Evolutionary conservation across 2,797 vertebrate species (phyloP).

Genomic region (Oreortyx pictus): DNA sequence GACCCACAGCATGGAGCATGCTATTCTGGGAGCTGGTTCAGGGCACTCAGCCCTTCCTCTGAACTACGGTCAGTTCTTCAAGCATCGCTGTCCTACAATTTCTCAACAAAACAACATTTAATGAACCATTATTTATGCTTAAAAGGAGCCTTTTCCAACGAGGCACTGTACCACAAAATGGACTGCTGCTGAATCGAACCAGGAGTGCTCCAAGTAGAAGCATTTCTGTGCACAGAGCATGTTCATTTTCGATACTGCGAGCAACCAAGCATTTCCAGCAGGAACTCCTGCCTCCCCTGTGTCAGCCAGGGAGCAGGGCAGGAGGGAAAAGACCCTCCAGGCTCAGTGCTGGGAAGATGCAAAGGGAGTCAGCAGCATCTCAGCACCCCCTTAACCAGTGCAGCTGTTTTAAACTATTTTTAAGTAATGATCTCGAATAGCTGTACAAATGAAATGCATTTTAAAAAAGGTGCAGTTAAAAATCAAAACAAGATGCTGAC

Average conservation of each 20-base stretch:
- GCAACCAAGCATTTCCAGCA: not conserved
- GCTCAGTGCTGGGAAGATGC: not conserved
- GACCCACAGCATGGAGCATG: not conserved
- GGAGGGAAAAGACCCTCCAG: not conserved
- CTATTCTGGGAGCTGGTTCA: conserved; percentile 34
- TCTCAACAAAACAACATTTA: not conserved
- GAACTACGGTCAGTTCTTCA: not conserved
- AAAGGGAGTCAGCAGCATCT: not conserved
- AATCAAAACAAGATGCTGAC: not conserved
- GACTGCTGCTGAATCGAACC: not conserved
- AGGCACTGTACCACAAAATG: not conserved
- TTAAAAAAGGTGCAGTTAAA: not conserved
- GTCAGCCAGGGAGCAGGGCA: rapidly evolving
- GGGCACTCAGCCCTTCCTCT: not conserved
- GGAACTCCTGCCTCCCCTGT: not conserved
- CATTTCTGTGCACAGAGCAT: not conserved
- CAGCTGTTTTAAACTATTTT: not conserved
- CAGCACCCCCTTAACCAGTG: not conserved
- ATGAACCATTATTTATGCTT: not conserved
- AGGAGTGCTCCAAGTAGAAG: not conserved
- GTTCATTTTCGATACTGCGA: not conserved
- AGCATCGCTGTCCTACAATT: not conserved
- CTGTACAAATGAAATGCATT: not conserved
- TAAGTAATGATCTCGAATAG: not conserved
- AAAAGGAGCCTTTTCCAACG: not conserved